These are phyloP conservation scores for Rhincodon typus DNA, from an alignment of 2,797 vertebrate genomes.

Conservation along the genomic window DNA sequence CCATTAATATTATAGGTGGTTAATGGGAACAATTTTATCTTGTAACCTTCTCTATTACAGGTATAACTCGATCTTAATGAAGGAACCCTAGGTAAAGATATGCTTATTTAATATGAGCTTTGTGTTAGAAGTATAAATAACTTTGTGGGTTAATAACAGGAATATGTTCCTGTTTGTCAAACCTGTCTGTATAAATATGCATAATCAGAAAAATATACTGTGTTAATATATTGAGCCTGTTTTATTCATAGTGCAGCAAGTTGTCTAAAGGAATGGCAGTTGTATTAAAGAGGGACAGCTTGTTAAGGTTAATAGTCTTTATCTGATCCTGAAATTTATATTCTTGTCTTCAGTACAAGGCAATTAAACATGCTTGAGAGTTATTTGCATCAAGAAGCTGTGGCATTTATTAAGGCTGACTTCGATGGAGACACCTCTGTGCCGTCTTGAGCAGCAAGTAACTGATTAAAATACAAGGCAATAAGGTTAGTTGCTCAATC, in stretches of 20 bases:
- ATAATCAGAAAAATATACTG: constrained; percentile 2
- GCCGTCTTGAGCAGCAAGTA: neutral
- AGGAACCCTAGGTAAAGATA: neutral
- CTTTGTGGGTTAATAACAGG: neutral
- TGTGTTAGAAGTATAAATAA: neutral
- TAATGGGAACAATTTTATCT: constrained; percentile 30
- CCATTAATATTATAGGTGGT: neutral
- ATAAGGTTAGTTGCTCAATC: neutral
- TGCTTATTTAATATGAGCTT: neutral
- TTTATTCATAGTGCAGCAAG: neutral
- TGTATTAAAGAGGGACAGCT: constrained; percentile 11
- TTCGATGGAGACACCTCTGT: neutral
- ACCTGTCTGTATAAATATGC: neutral
- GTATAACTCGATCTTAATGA: constrained; percentile 7
- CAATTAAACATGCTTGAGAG: constrained; percentile 20
- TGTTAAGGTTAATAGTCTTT: neutral
- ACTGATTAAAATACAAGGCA: neutral
- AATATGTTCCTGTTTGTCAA: neutral
- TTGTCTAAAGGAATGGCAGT: neutral
- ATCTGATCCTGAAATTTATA: neutral
- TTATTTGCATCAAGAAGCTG: neutral
- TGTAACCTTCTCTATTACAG: neutral
- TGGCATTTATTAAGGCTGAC: neutral
- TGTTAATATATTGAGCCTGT: neutral
- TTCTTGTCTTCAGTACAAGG: neutral